Base-by-base conservation (phyloP, 2,797 vertebrate species). In the Loris lydekkerianus region DNA sequence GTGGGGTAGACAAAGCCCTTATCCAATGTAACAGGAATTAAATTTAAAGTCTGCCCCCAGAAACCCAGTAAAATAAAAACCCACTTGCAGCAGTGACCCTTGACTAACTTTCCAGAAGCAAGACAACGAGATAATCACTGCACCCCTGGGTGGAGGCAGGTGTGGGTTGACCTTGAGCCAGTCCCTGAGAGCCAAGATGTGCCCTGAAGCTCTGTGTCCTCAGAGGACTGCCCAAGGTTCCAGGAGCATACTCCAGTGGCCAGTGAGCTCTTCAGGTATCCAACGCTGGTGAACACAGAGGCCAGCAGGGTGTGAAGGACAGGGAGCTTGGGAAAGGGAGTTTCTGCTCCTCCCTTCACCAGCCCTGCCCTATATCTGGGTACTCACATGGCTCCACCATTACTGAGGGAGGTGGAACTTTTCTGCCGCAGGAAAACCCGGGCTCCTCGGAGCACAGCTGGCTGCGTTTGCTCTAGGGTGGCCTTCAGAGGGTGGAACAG, bases 361-460 rank as follows among this genome's bases (percentile, higher is more conserved):
- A 23, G 70, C 34, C 40, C 0, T 11, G 5, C 9, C 37, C 69
- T 17, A 0, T 5, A 21, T n/a, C 53, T 8, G 21, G 0, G 0
- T 69, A 99, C 99, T 99, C 98, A 99, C 99, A 99, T 11, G 0
- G 99, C 98, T 15, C 99, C 99, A 2, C 99, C 99, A 0, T 99
- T 99, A 99, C 99, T 99, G 96, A 99, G 99, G 0, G 99, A 99
- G 63, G 98, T 98, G 0, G 99, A 98, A 97, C 99, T 99, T 95
- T 99, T 99, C 97, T 99, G 99, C 27, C 98, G 98, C 4, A 98
- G 98, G 96, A 99, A 98, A 0, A 98, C 98, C 20, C 98, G 98
- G 10, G 99, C 98, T 10, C 98, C 99, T 93, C 87, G 98, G 93
- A 99, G 99, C n/a, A 98, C 98, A 0, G 98, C 0, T 0, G 98